These are phyloP conservation scores for Megaustenia siamemsis DNA, from an alignment of 2,888 invertebrate genomes.

Conservation along the genomic window DNA sequence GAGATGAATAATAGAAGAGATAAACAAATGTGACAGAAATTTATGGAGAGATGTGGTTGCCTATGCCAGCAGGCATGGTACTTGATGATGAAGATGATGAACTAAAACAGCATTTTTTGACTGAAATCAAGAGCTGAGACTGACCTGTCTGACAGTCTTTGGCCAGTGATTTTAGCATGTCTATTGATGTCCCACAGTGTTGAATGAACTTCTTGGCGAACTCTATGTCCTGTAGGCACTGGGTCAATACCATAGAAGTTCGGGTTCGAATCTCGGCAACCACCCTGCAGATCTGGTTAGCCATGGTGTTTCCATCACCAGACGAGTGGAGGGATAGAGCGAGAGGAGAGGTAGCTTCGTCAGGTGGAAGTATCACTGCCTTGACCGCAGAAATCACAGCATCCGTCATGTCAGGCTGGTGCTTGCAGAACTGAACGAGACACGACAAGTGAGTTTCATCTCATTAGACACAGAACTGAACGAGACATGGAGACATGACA, in stretches of 20 bases:
- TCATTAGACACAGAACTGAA: too few species aligned
- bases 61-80: too few species aligned
- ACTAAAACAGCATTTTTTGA: too few species aligned
- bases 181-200: slow-evolving; percentile 76
- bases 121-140: too few species aligned
- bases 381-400: slow-evolving; percentile 75
- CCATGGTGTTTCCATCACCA: slow-evolving; percentile 75
- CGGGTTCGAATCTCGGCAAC: slow-evolving; percentile 79
- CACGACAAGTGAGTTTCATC: neutral
- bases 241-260: slow-evolving; percentile 77
- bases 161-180: slow-evolving; percentile 78
- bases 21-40: too few species aligned
- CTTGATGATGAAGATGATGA: too few species aligned
- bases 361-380: slow-evolving; percentile 70
- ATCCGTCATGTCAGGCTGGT: slow-evolving; percentile 73
- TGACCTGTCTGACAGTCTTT: slow-evolving; percentile 77
- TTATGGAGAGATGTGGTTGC: too few species aligned
- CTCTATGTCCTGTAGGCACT: slow-evolving; percentile 74
- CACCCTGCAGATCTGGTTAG: slow-evolving; percentile 78
- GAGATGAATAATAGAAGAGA: too few species aligned
- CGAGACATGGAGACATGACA: slow-evolving; percentile 20
- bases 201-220: slow-evolving; percentile 77
- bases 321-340: slow-evolving; percentile 71
- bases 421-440: slow-evolving; percentile 70
- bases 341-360: slow-evolving; percentile 68